Evolutionary conservation across 2,113 vertebrate species (phyloP), one percentile per base, ranked within the genome.

Genomic region (Hyla sarda): DNA sequence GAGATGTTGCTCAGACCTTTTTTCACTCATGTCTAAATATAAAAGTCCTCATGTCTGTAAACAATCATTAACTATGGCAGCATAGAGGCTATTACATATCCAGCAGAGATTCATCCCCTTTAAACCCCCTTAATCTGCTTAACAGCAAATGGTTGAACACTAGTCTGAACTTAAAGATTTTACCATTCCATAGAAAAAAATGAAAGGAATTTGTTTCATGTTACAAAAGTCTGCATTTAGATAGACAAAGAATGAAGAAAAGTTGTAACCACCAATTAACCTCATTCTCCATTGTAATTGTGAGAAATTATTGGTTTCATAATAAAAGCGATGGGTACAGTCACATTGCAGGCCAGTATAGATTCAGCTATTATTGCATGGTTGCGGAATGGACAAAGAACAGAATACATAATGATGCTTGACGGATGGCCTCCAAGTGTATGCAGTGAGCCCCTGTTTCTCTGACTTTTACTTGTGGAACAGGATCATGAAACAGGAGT

Each of bases 151-250:
- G 72, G 25, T 23, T 50, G 58, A 69, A 47, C 45, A 47, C 48
- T 48, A 58, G 48, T 72, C 34, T 47, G 37, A 84, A 72, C 54
- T 84, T 65, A 76, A 50, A 84, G 83, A 84, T 84, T n/a, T 84
- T 60, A 60, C 77, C 65, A 73, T 86, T 86, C 48, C 75, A 80
- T 72, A 60, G 76, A 86, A 86, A 84, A 85, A 77, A 80, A 86
- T 69, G 74, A 85, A 78, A 85, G 84, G 84, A 81, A 86, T 81
- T 86, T 81, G 84, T 86, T 86, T 81, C 50, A 86, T 86, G 75
- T 86, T 80, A 72, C 84, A 69, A 79, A 85, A 86, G 65, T 86
- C 77, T 78, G 71, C 32, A 86, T 72, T 72, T 86, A 67, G 23
- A 69, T 25, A 13, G n/a, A 72, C 13, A 65, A n/a, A 30, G 32